A percentile compares a stretch with the other conserved stretches of the same genome.
Conservation (phyloP, 2,113 vertebrate genomes). For the Pteropus alecto region DNA sequence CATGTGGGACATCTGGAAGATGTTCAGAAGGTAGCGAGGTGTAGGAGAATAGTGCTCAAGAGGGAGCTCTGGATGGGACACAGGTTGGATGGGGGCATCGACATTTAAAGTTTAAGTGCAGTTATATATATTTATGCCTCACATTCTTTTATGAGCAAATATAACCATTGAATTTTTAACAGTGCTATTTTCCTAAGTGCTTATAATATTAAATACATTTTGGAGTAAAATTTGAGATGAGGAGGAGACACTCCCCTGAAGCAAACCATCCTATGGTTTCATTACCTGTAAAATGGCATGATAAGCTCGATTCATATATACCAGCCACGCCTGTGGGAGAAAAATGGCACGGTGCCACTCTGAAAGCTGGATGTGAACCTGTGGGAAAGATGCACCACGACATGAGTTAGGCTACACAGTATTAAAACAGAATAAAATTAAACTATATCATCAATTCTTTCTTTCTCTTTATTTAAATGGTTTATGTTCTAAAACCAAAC, state of each 20-base stretch:
- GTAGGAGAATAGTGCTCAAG: background rate
- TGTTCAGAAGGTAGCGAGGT: background rate
- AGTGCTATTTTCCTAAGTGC: background rate
- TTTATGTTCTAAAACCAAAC: constrained; percentile 40
- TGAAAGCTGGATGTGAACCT: constrained; percentile 96
- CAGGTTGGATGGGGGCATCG: no score
- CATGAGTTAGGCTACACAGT: background rate
- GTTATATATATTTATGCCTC: background rate
- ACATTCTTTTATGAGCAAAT: background rate
- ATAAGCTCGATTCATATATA: constrained; percentile 92
- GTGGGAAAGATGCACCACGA: background rate
- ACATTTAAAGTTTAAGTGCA: background rate
- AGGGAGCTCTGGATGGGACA: background rate
- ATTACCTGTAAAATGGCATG: constrained; percentile 92
- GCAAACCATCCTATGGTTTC: rapidly evolving
- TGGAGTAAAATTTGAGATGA: background rate
- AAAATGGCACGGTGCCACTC: constrained; percentile 95
- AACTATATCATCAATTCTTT: background rate
- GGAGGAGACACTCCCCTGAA: background rate
- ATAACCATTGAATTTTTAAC: background rate
- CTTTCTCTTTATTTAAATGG: constrained; percentile 7
- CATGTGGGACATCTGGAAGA: background rate
- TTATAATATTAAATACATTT: background rate
- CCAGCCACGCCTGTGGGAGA: constrained; percentile 93
- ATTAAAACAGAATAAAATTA: background rate